Base-by-base conservation (phyloP, 2,888 invertebrate species). In the Agrochola litura region DNA sequence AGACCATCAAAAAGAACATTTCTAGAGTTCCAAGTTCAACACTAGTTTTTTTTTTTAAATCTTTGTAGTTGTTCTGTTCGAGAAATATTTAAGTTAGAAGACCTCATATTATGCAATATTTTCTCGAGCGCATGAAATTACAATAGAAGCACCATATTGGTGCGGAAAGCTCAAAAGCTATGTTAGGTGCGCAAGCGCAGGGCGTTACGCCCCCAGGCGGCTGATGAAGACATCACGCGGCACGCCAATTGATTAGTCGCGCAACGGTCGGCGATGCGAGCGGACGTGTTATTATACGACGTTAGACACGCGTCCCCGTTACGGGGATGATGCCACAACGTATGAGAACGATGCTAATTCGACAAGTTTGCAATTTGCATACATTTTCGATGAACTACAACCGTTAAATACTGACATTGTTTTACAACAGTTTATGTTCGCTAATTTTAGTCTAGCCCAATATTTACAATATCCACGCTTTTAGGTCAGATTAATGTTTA, bases 171-270 rank as follows among this genome's bases (percentile, higher is more conserved):
- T 81, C 80, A 86, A 89, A 87, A 83, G 88, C 82, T 79, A 80
- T 73, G 85, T 86, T 91, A 90, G 91, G 89, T 91, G 91, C 88
- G 91, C 92, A 89, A 89, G 93, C 92, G 94, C 93, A 94, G 94
- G 96, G 96, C 96, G 96, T 95, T 94, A 92, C 95, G 94, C 96
- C 96, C 92, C 91, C 93, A 87, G 95, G 96, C 96, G 92, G 89
- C 95, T 95, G 96, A 96, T 96, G 96, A 96, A 96, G 96, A 95
- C 96, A 96, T 96, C 96, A 96, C 93, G 94, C 92, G 92, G 93
- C 94, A 92, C 93, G 92, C 92, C 96, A 96, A 96, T 96, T 96
- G 96, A 96, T 96, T 96, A 96, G 96, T 94, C 93, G 95, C 96
- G 96, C 95, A 95, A 95, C 96, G 94, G 92, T 90, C 93, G 92